Percentiles rank a stretch among this genome's conserved stretches.
These are phyloP conservation scores for Brachypalpus laphriformis DNA, from an alignment of 2,888 invertebrate species.

Conservation along the genomic window DNA sequence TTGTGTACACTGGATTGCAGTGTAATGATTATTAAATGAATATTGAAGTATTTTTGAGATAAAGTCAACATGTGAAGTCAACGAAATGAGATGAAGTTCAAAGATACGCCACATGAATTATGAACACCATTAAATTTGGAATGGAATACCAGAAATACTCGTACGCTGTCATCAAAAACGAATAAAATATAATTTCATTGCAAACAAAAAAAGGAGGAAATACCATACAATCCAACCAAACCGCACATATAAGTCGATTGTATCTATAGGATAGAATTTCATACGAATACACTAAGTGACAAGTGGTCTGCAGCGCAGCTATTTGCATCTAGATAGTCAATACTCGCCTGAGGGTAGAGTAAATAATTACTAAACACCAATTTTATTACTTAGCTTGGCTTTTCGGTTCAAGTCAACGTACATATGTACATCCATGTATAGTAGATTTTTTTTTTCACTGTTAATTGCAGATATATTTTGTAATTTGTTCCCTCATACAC, in stretches of 20 bases:
- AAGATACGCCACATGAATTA: conserved; percentile 60
- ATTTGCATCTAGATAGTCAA: conserved; percentile 65
- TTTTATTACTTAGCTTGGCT: conserved; percentile 22
- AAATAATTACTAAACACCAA: conserved; percentile 60
- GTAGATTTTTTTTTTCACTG: neutral
- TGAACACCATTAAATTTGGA: conserved; percentile 65
- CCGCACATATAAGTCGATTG: conserved; percentile 30
- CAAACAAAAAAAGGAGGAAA: conserved; percentile 20
- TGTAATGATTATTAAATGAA: conserved; percentile 62
- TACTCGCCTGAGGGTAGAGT: conserved; percentile 47
- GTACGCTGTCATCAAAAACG: conserved; percentile 24
- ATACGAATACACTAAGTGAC: conserved; percentile 63
- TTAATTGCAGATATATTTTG: conserved; percentile 54
- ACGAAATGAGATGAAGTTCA: conserved; percentile 62
- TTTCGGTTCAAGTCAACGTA: neutral
- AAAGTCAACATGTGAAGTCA: conserved; percentile 41
- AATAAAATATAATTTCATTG: neutral
- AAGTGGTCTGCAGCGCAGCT: conserved; percentile 48
- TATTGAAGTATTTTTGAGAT: conserved; percentile 62
- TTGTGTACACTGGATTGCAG: conserved; percentile 11
- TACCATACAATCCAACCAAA: conserved; percentile 38
- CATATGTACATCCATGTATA: too few relatives aligned
- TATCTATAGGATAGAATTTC: conserved; percentile 66
- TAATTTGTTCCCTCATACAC: conserved; percentile 23
- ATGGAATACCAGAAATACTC: conserved; percentile 51